Base-by-base conservation (phyloP, 1,140 invertebrate species). In the Meloidogyne exigua region DNA sequence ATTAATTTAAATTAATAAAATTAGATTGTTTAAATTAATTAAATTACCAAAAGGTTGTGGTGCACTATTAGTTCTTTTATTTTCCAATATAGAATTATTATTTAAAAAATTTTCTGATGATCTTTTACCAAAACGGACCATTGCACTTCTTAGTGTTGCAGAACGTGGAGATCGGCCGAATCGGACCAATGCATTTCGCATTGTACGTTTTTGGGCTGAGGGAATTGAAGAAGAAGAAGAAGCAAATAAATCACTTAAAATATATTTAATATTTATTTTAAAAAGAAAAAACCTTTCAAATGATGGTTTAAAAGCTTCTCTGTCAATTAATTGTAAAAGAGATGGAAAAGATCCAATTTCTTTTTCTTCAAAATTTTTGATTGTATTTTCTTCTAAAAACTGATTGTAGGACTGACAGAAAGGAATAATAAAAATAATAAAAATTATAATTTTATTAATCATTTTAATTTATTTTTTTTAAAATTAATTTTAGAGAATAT, bases 11-110 rank as follows among this genome's bases (percentile, higher is more conserved):
- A 12, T n/a, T n/a, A n/a, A n/a, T n/a, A n/a, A n/a, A n/a, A 3
- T 25, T 21, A 68, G 12, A 25, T 5, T 25, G 32, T 69, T 39
- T 42, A 70, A 39, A 32, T 67, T 67, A 28, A 68, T 25, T 10
- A 18, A 15, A 66, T 66, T 76, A 78, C 76, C 78, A 74, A 79
- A 79, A 65, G 78, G 78, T 68, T 79, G 72, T 66, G 77, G 78
- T 9, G 78, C 75, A 28, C 72, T 66, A n/a, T n/a, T n/a, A 75
- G 74, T 79, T 21, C 78, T 66, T 69, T 79, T 79, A 25, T 42
- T 78, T 21, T 80, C 77, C 67, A 69, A 42, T 26, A 26, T 64
- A 57, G 2, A 74, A 36, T 42, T 36, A 36, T 42, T 36, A 57
- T 57, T 36, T 25, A 12, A 80, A 23, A 12, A 64, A 63, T 68